A percentile compares a stretch with the other conserved stretches of the same genome.
Evolutionary conservation across 2,888 invertebrate genomes (phyloP).

Genomic region (Ennomos quercinarius): DNA sequence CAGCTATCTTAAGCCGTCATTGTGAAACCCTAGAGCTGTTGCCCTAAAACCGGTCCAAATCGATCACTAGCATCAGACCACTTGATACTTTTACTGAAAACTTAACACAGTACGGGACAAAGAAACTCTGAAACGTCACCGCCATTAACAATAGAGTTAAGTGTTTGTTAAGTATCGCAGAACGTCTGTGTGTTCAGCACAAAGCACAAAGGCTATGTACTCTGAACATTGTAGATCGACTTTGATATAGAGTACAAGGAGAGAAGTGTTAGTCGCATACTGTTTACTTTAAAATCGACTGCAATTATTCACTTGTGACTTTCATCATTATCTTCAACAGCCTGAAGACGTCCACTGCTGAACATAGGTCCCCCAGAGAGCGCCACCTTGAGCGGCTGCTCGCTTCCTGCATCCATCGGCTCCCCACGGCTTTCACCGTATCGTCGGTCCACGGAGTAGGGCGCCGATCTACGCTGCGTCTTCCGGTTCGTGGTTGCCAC

Average conservation of each 20-base stretch:
- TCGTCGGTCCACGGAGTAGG: too few species aligned
- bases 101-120: constrained; percentile 47
- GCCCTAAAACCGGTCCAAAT: not conserved
- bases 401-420: too few species aligned
- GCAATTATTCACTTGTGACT: too few species aligned
- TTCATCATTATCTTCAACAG: too few species aligned
- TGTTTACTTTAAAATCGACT: too few species aligned
- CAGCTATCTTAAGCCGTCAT: too few species aligned
- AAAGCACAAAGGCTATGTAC: constrained; percentile 69
- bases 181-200: constrained; percentile 64
- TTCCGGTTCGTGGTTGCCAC: too few species aligned
- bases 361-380: too few species aligned
- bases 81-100: constrained; percentile 14
- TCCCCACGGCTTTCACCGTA: too few species aligned
- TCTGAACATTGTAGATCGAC: constrained; percentile 36
- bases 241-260: not conserved
- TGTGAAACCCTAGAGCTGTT: not conserved
- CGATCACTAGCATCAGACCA: constrained; percentile 6
- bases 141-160: constrained; percentile 68
- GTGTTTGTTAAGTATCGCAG: constrained; percentile 72
- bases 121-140: constrained; percentile 66
- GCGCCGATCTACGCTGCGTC: too few species aligned
- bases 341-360: too few species aligned
- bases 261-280: not conserved
- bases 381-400: too few species aligned